These are phyloP conservation scores for Apamea sordens DNA, from an alignment of 2,888 invertebrate genomes.

Conservation along the genomic window DNA sequence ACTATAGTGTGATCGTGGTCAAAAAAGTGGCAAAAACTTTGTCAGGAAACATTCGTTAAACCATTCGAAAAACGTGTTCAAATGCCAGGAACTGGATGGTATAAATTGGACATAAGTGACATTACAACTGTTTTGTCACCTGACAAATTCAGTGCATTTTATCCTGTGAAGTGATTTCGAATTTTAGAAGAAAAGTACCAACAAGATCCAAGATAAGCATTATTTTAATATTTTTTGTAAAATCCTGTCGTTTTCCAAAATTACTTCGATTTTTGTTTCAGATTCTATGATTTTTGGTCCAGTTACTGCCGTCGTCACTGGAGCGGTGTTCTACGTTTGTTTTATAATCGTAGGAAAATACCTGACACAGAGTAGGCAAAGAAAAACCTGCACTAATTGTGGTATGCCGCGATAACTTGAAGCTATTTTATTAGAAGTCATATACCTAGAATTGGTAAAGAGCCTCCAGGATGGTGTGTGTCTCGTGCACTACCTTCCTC, in stretches of 20 bases:
- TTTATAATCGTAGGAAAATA: constrained; percentile 29
- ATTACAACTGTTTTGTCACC: constrained; percentile 7
- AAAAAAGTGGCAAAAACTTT: background rate
- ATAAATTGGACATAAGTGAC: constrained; percentile 3
- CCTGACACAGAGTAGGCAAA: constrained; percentile 33
- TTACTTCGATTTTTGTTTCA: constrained; percentile 78
- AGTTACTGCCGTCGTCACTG: constrained; percentile 7
- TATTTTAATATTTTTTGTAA: constrained; percentile 52
- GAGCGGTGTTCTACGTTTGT: constrained; percentile 36
- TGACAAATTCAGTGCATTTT: constrained; percentile 20
- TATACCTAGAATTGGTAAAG: background rate
- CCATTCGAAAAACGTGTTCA: constrained; percentile 5
- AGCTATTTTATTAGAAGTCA: background rate
- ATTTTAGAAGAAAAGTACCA: constrained; percentile 34
- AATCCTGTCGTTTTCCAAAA: constrained; percentile 73
- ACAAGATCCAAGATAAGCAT: constrained; percentile 67
- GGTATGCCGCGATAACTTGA: constrained; percentile 22
- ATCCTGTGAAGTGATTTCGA: constrained; percentile 31
- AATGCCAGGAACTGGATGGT: background rate
- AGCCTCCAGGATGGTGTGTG: constrained; percentile 44
- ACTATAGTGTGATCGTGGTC: background rate
- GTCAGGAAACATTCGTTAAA: background rate
- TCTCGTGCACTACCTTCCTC: constrained; percentile 40
- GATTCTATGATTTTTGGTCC: constrained; percentile 60
- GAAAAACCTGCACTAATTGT: constrained; percentile 19